phyloP scores from a whole-genome alignment of 1,140 invertebrate genomes.

The Orussus abietinus region DNA sequence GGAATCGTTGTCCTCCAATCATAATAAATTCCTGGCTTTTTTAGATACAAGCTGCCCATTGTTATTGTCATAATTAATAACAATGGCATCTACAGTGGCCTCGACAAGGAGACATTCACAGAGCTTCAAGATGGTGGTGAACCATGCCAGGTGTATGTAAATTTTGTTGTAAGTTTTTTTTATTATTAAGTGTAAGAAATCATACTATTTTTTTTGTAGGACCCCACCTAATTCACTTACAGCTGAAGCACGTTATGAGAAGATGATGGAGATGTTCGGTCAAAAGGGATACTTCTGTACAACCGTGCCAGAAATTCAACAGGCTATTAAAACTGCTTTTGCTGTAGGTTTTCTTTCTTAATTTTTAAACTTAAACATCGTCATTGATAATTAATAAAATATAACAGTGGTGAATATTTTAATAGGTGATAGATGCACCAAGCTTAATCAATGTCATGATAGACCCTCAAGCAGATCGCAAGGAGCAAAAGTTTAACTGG shows the following conservation, averaged over 20 bases:
- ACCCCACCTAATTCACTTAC: conserved; percentile 77
- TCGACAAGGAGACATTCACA: conserved; percentile 72
- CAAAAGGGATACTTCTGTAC: conserved; percentile 75
- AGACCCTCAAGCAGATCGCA: conserved; percentile 80
- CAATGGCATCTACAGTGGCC: conserved; percentile 88
- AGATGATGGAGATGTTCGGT: conserved; percentile 83
- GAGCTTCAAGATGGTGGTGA: conserved; percentile 66
- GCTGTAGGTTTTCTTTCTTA: conserved; percentile 43
- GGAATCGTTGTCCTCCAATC: too few relatives aligned
- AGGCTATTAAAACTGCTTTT: conserved; percentile 65
- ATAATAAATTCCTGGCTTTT: conserved; percentile 20
- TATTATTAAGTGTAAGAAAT: conserved; percentile 16
- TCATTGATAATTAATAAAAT: conserved; percentile 8
- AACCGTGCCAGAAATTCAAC: conserved; percentile 69
- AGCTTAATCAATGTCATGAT: conserved; percentile 91
- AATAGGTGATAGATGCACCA: conserved; percentile 64
- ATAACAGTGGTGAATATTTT: conserved; percentile 21
- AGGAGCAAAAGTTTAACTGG: conserved; percentile 87
- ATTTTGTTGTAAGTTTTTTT: conserved; percentile 2
- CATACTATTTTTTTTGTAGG: conserved; percentile 55
- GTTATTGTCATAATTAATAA: conserved; percentile 93
- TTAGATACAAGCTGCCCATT: conserved; percentile 86
- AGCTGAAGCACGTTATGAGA: conserved; percentile 80
- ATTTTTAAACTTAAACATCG: conserved; percentile 4
- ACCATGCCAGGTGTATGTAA: conserved; percentile 56